These are phyloP conservation scores for Synergus itoensis DNA, from an alignment of 2,888 invertebrate genomes.

Conservation along the genomic window DNA sequence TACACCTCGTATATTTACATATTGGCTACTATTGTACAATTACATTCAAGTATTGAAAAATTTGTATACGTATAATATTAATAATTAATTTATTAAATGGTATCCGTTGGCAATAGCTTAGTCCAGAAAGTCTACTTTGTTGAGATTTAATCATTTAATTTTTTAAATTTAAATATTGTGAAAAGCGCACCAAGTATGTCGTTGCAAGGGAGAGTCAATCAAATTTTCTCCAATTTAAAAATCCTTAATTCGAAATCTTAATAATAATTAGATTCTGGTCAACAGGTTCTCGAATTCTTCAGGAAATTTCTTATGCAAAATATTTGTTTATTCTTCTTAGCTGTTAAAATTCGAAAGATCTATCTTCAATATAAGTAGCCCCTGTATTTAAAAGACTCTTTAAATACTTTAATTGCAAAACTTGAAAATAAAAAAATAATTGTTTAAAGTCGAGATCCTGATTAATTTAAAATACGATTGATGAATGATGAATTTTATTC, in stretches of 20 bases:
- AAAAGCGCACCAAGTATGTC: slow-evolving; percentile 6
- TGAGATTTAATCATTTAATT: slow-evolving; percentile 1
- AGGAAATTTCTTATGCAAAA: neutral
- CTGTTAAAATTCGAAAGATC: neutral
- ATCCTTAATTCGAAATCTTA: slow-evolving; percentile 29
- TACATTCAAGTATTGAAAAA: slow-evolving; percentile 65
- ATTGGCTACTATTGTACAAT: slow-evolving; percentile 61
- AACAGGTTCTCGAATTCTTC: slow-evolving; percentile 5
- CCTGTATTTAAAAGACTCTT: neutral
- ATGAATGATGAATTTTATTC: neutral
- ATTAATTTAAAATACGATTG: slow-evolving; percentile 9
- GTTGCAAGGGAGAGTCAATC: slow-evolving; percentile 12
- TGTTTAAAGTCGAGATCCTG: neutral
- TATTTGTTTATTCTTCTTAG: neutral
- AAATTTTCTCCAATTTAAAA: slow-evolving; percentile 1
- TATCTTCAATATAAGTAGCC: neutral
- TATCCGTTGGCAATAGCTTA: slow-evolving; percentile 63
- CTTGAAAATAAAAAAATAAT: neutral
- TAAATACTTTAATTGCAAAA: neutral
- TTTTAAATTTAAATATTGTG: slow-evolving; percentile 39
- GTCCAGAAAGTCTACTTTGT: slow-evolving; percentile 60
- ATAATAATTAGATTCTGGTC: slow-evolving; percentile 12
- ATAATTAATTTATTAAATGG: slow-evolving; percentile 57
- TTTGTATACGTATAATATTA: slow-evolving; percentile 52
- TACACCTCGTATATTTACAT: slow-evolving; percentile 65